Evolutionary conservation across 2,113 vertebrate species (phyloP), one percentile per base, ranked within the genome.

Genomic region (Microcebus jonahi): DNA sequence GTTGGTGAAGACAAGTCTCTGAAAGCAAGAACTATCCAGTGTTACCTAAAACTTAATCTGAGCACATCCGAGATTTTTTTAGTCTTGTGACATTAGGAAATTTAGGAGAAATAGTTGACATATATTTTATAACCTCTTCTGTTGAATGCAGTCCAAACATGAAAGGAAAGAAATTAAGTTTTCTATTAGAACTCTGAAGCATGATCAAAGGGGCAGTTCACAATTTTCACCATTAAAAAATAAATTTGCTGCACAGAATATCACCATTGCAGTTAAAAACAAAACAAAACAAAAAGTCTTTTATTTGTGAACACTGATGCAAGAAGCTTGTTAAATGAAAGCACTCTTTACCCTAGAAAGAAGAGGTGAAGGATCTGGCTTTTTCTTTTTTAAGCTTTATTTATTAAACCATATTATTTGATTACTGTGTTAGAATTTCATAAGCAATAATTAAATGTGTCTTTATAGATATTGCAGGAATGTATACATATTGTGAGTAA

Each of bases 391-490:
- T 34, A 39, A 70, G 59, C 77, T 97, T 98, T 98, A 97, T 97
- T 98, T 98, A 97, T 89, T 97, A 96, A 97, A 92, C 25, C 95
- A 91, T 97, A 97, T 98, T 97, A 80, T 98, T 98, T 97, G 59
- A 98, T 97, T 98, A 94, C 97, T 97, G 39, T 98, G 96, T 97
- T 98, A 97, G 98, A 97, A 97, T 98, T 98, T 97, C 98, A 97
- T 98, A 98, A 99, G 99, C 99, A 99, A 99, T 99, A 99, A 99
- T 98, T 97, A 98, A 98, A 86, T 63, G 93, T 98, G 98, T 98
- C 98, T 98, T 98, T 98, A 97, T 88, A 94, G 97, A 75, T 98
- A 97, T 96, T 98, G 95, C 97, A 98, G 98, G 98, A 98, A 98
- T 98, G 97, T 98, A 98, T 96, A 96, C 97, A 97, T 98, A 98